Evolutionary conservation across 2,797 vertebrate species (phyloP).

Genomic region (Protosalanx chinensis): DNA sequence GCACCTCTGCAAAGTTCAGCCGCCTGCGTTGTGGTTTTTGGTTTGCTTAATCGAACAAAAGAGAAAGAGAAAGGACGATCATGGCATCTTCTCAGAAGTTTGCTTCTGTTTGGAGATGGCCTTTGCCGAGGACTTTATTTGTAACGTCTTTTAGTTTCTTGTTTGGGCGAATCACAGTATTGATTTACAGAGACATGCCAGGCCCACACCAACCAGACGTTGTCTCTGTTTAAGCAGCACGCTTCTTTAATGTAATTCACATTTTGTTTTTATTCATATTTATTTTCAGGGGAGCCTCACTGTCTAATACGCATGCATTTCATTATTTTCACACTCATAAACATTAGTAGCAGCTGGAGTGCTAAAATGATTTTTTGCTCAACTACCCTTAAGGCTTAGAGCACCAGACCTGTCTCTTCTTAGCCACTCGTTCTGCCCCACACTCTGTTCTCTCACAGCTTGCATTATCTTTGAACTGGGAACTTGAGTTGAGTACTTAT

Average conservation of each 20-base stretch:
- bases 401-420: constrained; percentile 14
- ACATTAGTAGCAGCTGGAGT: constrained; percentile 22
- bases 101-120: background rate
- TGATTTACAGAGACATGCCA: constrained; percentile 7
- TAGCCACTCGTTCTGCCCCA: constrained; percentile 7
- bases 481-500: constrained; percentile 27
- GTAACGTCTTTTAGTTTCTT: background rate
- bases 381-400: constrained; percentile 7
- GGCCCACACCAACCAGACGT: constrained; percentile 1
- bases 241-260: background rate
- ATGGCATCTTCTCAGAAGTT: background rate
- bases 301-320: background rate
- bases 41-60: background rate
- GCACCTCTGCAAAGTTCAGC: too few species aligned
- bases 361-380: constrained; percentile 8
- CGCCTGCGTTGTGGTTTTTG: constrained; percentile 24
- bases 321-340: constrained; percentile 16
- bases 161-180: constrained; percentile 5
- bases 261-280: background rate
- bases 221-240: background rate
- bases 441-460: constrained; percentile 28
- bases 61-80: background rate
- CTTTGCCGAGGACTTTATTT: background rate
- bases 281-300: background rate
- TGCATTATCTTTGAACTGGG: constrained; percentile 18